A percentile compares a stretch with the other conserved stretches of the same genome.
These are phyloP conservation scores for Emmelina monodactyla DNA, from an alignment of 2,888 invertebrate genomes.

Conservation along the genomic window DNA sequence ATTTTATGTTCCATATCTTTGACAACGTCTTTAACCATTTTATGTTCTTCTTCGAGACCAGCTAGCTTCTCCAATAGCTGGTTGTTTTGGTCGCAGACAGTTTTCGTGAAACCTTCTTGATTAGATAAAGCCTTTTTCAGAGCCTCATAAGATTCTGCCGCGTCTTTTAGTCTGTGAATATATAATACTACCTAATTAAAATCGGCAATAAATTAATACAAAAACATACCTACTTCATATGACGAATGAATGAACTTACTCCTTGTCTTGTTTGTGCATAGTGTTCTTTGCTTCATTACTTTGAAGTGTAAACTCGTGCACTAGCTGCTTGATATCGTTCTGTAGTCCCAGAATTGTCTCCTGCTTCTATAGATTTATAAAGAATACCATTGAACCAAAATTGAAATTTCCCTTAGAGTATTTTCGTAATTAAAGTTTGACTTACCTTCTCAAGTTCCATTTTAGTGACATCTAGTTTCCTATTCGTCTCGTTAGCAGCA, in stretches of 20 bases:
- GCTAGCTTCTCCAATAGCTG: constrained; percentile 22
- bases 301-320: constrained; percentile 22
- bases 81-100: constrained; percentile 21
- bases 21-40: constrained; percentile 3
- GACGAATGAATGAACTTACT: constrained; percentile 18
- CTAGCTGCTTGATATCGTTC: constrained; percentile 22
- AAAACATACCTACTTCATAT: neutral
- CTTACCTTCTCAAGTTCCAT: constrained; percentile 20
- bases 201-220: neutral
- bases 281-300: constrained; percentile 19
- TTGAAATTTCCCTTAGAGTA: no score
- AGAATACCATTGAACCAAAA: neutral
- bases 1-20: constrained; percentile 15
- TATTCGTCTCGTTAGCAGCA: constrained; percentile 17
- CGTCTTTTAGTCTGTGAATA: constrained; percentile 22
- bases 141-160: constrained; percentile 18
- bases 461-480: constrained; percentile 18
- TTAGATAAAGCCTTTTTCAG: constrained; percentile 24
- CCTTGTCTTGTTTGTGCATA: constrained; percentile 21
- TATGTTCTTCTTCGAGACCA: constrained; percentile 18
- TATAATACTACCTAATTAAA: no score
- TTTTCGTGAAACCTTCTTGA: constrained; percentile 23
- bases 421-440: neutral
- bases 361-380: constrained; percentile 22
- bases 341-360: constrained; percentile 19